These are phyloP conservation scores for Tetrax tetrax DNA, from an alignment of 2,113 vertebrate genomes.

Conservation along the genomic window DNA sequence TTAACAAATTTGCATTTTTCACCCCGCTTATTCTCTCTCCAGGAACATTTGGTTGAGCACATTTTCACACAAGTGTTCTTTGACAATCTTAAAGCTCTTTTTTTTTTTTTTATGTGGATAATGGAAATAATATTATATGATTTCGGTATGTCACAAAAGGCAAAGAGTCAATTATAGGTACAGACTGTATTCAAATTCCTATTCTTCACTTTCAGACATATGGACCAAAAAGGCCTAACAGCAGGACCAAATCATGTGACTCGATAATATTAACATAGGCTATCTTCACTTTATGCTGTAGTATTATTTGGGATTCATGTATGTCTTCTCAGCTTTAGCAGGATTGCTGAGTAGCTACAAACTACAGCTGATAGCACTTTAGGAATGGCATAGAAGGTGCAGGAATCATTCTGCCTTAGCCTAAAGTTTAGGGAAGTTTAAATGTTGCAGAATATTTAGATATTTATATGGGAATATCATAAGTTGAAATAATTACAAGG, in stretches of 20 bases:
- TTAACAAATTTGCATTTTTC: background rate
- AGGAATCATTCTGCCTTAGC: background rate
- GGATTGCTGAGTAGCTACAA: background rate
- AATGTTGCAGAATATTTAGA: background rate
- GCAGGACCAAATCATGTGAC: background rate
- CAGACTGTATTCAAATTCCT: background rate
- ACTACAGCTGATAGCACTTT: background rate
- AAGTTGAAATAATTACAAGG: background rate
- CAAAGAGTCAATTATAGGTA: background rate
- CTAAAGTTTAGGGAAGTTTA: background rate
- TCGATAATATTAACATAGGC: background rate
- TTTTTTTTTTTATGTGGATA: background rate
- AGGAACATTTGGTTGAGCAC: background rate
- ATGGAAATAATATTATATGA: background rate
- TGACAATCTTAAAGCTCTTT: background rate
- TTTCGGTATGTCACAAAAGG: background rate
- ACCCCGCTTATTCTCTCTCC: background rate
- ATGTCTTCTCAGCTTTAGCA: background rate
- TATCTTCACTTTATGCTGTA: background rate
- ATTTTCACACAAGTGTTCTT: conserved; percentile 1
- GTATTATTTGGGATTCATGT: background rate
- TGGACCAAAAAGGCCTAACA: background rate
- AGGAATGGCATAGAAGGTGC: background rate
- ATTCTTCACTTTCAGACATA: background rate
- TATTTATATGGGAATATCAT: background rate